Evolutionary conservation across 2,113 vertebrate species (phyloP), one percentile per base, ranked within the genome.

Genomic region (Platichthys flesus): DNA sequence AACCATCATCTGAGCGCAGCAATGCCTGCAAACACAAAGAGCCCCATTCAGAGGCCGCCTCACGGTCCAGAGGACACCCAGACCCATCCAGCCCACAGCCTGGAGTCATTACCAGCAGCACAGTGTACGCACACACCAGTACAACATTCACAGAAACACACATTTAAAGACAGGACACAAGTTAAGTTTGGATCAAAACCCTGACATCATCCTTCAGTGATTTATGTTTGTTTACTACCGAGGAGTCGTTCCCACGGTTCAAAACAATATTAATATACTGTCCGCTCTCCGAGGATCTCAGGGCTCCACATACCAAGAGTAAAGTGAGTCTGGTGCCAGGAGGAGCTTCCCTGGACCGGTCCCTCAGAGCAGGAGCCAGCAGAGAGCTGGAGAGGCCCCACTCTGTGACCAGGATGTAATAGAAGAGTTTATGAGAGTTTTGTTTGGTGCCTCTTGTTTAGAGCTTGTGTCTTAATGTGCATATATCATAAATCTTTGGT

Each of bases 21-120:
- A 64, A 81, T 64, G 78, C 57, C 69, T 84, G 51, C 8, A 37
- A 80, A 76, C 67, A 90, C 91, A 92, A 92, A 89, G 89, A 88
- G 59, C 66, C 70, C 73, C 82, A 85, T 91, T 92, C 83, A 92
- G 69, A 78, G 79, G 40, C 0, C 49, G 81, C 72, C 60, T 86
- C 85, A 66, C 71, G 72, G 68, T 59, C 28, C 56, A 74, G 71
- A 86, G 78, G 91, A 91, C 86, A 84, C 63, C 70, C 68, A 24
- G 67, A 49, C 24, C 58, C 76, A 72, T 86, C 83, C 79, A 82
- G 71, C 52, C 71, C 79, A 86, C 87, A 92, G 86, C 79, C 85
- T 84, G 85, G 67, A 91, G 85, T 79, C 82, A 86, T 88, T 84
- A 86, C 2, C 40, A 67, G 35, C 26, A 56, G 68, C 80, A 60